phyloP scores from a whole-genome alignment of 2,113 vertebrate genomes.

The Paratilapia polleni region DNA sequence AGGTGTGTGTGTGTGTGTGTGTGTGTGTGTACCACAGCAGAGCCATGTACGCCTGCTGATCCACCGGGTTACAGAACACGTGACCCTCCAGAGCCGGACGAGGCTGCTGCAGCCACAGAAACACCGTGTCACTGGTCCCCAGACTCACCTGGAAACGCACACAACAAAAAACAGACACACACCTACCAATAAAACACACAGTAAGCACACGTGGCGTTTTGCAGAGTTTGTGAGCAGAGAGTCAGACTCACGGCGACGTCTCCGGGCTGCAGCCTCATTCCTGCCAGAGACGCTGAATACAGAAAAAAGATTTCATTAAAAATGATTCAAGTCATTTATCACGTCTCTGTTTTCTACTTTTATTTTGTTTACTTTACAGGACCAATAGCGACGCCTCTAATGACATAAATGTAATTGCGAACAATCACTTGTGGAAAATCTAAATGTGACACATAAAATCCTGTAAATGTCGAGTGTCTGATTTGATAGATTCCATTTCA shows the following conservation, averaged over 20 bases:
- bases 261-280: conserved; percentile 91
- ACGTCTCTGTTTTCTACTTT: no score
- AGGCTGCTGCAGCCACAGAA: conserved; percentile 90
- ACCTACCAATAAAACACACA: not conserved
- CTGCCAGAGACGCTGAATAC: conserved; percentile 90
- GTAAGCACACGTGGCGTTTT: not conserved
- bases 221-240: not conserved
- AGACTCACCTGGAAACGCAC: conserved; percentile 72
- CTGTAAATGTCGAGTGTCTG: no score
- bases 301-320: not conserved
- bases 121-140: conserved; percentile 95
- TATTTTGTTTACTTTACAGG: not conserved
- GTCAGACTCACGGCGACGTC: conserved; percentile 88
- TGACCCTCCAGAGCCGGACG: conserved; percentile 90
- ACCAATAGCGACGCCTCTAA: no score
- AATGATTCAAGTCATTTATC: no score
- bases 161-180: conserved; percentile 16
- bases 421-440: no score
- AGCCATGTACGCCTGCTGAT: conserved; percentile 87
- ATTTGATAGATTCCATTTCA: no score
- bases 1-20: not conserved
- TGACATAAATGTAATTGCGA: no score
- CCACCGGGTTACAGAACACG: conserved; percentile 89
- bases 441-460: no score
- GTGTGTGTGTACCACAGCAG: conserved; percentile 86